Percentiles rank a stretch among this genome's conserved stretches.
Evolutionary conservation across 2,797 vertebrate species (phyloP).

Genomic region (Gymnoscopelus braueri): DNA sequence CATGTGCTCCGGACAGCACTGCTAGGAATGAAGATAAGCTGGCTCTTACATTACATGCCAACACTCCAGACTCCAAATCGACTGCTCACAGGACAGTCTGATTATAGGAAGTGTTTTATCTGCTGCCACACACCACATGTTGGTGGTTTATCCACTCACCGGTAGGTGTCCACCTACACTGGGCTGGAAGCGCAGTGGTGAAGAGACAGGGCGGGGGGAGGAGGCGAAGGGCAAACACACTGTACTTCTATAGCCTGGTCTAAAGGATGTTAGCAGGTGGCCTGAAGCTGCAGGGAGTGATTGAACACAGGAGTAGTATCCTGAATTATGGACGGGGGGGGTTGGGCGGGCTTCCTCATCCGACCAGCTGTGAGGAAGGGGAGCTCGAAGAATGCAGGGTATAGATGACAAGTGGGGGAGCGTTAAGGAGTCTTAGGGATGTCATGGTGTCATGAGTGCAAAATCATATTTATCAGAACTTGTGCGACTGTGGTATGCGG

Average conservation of each 20-base stretch:
- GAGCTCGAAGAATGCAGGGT: constrained; percentile 41
- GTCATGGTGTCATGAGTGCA: constrained; percentile 63
- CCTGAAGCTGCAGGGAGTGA: constrained; percentile 45
- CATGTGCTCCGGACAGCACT: neutral
- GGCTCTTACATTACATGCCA: neutral
- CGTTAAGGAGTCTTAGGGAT: constrained; percentile 37
- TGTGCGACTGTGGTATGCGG: constrained; percentile 3
- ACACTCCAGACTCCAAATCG: neutral
- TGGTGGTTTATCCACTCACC: constrained; percentile 50
- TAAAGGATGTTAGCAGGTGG: constrained; percentile 65
- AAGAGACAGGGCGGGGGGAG: constrained; percentile 40
- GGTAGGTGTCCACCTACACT: constrained; percentile 33
- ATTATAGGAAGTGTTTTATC: neutral
- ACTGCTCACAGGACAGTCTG: neutral
- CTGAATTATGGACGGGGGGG: constrained; percentile 55
- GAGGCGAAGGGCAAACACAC: neutral
- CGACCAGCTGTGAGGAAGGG: constrained; percentile 52
- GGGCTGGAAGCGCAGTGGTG: constrained; percentile 38
- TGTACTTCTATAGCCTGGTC: neutral
- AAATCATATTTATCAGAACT: constrained; percentile 59
- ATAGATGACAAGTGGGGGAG: constrained; percentile 35
- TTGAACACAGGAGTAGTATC: constrained; percentile 17
- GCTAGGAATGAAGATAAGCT: neutral
- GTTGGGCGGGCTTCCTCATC: neutral
- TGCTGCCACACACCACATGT: constrained; percentile 53